Conservation (phyloP, 2,888 invertebrate genomes). For the Cryptosula pallasiana region DNA sequence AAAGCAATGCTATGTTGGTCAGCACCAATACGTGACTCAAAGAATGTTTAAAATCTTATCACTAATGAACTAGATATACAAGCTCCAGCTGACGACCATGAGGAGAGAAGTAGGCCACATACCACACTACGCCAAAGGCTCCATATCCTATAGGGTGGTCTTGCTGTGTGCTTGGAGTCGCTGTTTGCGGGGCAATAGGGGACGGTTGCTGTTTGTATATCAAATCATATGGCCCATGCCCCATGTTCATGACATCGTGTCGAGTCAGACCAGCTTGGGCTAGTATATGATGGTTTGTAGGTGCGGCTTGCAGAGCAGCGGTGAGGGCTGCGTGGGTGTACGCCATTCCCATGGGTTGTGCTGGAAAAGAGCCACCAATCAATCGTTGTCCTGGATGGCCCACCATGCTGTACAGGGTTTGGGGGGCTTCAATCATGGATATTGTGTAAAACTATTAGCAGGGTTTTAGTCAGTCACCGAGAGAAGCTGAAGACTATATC, state of each 20-base stretch:
- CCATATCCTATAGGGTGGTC: conserved; percentile 90
- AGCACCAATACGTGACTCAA: too few relatives aligned
- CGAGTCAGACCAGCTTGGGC: not conserved
- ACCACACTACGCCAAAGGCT: conserved; percentile 99
- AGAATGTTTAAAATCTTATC: too few relatives aligned
- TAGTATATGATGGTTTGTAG: conserved; percentile 1
- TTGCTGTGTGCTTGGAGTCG: conserved; percentile 35
- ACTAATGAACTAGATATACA: too few relatives aligned
- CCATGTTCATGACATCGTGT: not conserved
- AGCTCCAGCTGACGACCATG: too few relatives aligned
- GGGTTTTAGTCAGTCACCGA: too few relatives aligned
- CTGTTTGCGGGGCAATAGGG: not conserved
- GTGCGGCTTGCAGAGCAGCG: not conserved
- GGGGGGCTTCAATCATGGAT: conserved; percentile 10
- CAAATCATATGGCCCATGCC: not conserved
- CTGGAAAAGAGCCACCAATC: not conserved
- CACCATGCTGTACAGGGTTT: not conserved
- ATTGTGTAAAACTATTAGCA: too few relatives aligned
- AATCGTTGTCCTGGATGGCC: conserved; percentile 3
- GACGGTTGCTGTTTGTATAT: conserved; percentile 12
- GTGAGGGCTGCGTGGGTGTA: not conserved
- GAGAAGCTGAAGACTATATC: too few relatives aligned
- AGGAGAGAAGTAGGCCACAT: conserved; percentile 55
- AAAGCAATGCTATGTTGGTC: too few relatives aligned
- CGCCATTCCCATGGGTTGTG: not conserved